Evolutionary conservation across 2,888 invertebrate genomes (phyloP), one percentile per base, ranked within the genome.

Genomic region (Bugula neritina): DNA sequence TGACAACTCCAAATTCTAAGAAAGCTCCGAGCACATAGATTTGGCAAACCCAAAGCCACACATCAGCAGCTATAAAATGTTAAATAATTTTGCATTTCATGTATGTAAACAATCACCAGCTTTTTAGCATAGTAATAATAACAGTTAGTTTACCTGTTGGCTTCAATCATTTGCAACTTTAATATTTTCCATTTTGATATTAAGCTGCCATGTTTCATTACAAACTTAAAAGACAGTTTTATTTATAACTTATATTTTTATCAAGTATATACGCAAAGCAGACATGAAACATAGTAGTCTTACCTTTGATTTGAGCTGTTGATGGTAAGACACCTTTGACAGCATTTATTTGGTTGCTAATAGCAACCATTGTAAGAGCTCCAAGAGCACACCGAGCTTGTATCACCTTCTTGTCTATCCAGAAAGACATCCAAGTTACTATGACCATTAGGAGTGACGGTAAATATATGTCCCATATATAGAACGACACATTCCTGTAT

Each of bases 341-440:
- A 2, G 63, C 21, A 27, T 34, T 63, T 2, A 63, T 25, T 63
- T 63, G 63, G 63, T 63, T 63, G 31, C 63, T 63, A 31, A 63
- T 63, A n/a, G 63, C 63, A 63, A 63, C 63, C 63, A 63, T 63
- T 63, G 63, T 63, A 10, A 63, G 31, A 10, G 63, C 29, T 3
- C 63, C 63, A 2, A 63, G n/a, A 63, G 63, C 63, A 63, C 63
- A 63, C 27, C 63, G 2, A 5, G 25, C 63, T 34, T 63, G 63
- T 13, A 63, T 63, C 2, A 63, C 63, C 31, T 63, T 63, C 31
- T 31, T 63, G 34, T 63, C 63, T 63, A 63, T 63, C 63, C 63
- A 63, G 63, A 63, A 63, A 2, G 63, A 63, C 63, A 63, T 63
- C 63, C 63, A 63, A 31, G 63, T 63, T 27, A 63, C 63, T 10